phyloP scores from a whole-genome alignment of 2,113 vertebrate species.

The Stegastes partitus region DNA sequence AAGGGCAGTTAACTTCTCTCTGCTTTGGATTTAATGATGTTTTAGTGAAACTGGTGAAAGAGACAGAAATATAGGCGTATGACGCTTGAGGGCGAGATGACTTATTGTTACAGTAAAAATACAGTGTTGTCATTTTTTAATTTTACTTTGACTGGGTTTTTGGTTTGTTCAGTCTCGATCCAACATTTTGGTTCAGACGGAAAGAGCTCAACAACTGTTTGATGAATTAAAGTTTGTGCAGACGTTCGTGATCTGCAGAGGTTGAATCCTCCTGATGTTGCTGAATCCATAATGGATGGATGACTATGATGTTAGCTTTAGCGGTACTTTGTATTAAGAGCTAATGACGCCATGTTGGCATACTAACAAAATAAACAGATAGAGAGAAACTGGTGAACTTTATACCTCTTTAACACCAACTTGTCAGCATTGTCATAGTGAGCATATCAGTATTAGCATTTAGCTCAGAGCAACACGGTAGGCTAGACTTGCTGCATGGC shows the following conservation, averaged over 20 bases:
- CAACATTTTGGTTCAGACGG: neutral
- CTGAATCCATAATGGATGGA: neutral
- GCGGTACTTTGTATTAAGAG: too few relatives aligned
- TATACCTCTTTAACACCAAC: neutral
- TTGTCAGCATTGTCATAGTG: neutral
- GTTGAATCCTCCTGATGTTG: neutral
- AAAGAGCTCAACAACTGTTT: neutral
- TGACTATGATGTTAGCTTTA: too few relatives aligned
- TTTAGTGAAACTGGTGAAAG: slow-evolving; percentile 40
- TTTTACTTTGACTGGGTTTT: too few relatives aligned
- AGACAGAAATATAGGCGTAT: slow-evolving; percentile 29
- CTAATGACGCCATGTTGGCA: too few relatives aligned
- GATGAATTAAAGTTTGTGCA: neutral
- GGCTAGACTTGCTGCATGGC: too few relatives aligned
- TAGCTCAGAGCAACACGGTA: neutral
- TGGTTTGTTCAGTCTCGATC: neutral
- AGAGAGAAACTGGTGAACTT: too few relatives aligned
- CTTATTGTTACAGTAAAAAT: too few relatives aligned
- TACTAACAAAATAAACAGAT: too few relatives aligned
- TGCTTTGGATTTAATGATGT: slow-evolving; percentile 62
- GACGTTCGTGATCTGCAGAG: slow-evolving; percentile 2
- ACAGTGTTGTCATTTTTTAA: neutral
- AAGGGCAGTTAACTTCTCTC: slow-evolving; percentile 50
- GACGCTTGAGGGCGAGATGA: neutral
- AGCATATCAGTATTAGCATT: too few relatives aligned